phyloP scores from a whole-genome alignment of 2,888 invertebrate genomes.

The Orchestes rusci region DNA sequence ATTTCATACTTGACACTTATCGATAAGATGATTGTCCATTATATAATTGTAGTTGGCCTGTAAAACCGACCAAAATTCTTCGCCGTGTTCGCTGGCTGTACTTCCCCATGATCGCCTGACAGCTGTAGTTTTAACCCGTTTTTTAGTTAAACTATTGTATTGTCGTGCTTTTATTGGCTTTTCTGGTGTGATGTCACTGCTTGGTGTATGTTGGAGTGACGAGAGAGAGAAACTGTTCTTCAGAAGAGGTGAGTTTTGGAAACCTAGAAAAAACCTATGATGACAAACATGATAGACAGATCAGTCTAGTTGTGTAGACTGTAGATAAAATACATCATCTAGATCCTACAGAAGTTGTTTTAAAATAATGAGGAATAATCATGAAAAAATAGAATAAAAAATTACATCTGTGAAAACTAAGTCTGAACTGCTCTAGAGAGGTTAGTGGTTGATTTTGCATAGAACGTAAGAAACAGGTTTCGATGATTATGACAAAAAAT shows the following conservation, averaged over 20 bases:
- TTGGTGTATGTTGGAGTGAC: conserved; percentile 59
- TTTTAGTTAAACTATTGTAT: conserved; percentile 77
- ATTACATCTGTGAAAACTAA: too few relatives aligned
- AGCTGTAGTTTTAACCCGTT: conserved; percentile 52
- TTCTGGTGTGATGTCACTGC: conserved; percentile 44
- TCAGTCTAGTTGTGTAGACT: too few relatives aligned
- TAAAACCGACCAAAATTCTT: conserved; percentile 88
- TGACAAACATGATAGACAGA: too few relatives aligned
- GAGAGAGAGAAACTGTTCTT: conserved; percentile 77
- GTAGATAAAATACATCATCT: too few relatives aligned
- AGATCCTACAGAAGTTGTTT: too few relatives aligned
- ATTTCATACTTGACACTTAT: conserved; percentile 61
- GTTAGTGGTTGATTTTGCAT: too few relatives aligned
- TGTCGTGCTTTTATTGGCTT: conserved; percentile 60
- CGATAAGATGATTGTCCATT: conserved; percentile 90
- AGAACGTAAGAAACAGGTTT: too few relatives aligned
- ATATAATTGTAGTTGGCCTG: conserved; percentile 90
- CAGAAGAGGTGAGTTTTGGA: conserved; percentile 60
- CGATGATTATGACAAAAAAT: too few relatives aligned
- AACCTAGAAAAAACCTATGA: conserved; percentile 48
- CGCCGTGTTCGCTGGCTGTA: conserved; percentile 66
- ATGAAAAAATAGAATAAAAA: too few relatives aligned
- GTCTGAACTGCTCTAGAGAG: too few relatives aligned
- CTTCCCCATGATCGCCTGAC: conserved; percentile 68
- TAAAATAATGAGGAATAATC: too few relatives aligned